Conservation (phyloP, 2,113 vertebrate genomes). For the Coracopsis vasa region DNA sequence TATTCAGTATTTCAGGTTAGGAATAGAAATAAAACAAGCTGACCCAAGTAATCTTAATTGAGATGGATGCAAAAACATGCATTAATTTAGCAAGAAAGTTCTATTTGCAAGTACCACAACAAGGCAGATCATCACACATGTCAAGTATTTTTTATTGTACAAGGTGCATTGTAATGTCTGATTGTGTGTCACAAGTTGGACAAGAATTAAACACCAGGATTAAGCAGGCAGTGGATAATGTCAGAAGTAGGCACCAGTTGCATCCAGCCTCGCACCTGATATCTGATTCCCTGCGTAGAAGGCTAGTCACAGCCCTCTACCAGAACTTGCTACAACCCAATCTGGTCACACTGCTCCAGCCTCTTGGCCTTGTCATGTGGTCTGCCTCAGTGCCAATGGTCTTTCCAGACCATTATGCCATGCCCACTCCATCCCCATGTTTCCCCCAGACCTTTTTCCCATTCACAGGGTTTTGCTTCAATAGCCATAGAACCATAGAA, state of each 20-base stretch:
- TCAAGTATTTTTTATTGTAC: not conserved
- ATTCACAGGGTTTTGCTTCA: not conserved
- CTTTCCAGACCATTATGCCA: rapidly evolving
- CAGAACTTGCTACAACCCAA: not conserved
- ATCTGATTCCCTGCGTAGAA: not conserved
- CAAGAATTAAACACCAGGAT: not conserved
- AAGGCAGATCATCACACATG: not conserved
- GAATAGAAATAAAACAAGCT: not conserved
- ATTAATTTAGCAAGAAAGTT: not conserved
- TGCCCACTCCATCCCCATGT: rapidly evolving
- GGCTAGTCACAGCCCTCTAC: not conserved
- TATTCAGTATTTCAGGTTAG: not conserved
- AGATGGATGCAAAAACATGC: not conserved
- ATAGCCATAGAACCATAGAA: not conserved
- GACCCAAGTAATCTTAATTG: not conserved
- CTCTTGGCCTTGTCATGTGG: not conserved
- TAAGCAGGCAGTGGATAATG: not conserved
- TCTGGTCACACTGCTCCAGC: not conserved
- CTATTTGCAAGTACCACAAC: not conserved
- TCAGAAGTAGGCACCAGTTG: not conserved
- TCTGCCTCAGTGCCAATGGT: not conserved
- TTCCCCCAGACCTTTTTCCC: not conserved
- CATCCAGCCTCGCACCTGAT: not conserved
- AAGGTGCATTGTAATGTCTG: rapidly evolving
- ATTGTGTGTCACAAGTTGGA: not conserved